Percentiles rank a stretch among this genome's conserved stretches.
Conservation (phyloP, 2,888 invertebrate genomes). For the Hypselothyrea guttata region DNA sequence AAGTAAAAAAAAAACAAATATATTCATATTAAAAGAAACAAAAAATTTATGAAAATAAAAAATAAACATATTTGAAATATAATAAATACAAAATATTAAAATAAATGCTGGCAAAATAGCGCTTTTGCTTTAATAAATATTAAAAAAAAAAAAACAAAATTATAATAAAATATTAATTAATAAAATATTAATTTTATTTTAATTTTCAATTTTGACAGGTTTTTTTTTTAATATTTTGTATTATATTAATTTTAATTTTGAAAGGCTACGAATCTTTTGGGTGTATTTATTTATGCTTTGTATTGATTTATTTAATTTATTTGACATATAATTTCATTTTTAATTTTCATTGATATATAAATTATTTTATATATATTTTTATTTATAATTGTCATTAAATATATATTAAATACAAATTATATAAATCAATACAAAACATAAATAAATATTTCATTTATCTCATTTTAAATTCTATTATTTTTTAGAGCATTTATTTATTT, state of each 20-base stretch:
- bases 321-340: no score
- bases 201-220: no score
- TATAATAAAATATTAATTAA: background rate
- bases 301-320: no score
- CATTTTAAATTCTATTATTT: no score
- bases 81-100: background rate
- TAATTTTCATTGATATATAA: no score
- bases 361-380: background rate
- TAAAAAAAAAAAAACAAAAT: background rate
- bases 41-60: constrained; percentile 6
- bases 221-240: no score
- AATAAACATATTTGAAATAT: background rate
- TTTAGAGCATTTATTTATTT: no score
- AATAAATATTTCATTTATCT: background rate
- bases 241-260: no score
- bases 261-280: no score
- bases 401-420: background rate
- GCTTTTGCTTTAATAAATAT: background rate
- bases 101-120: no score
- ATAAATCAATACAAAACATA: background rate
- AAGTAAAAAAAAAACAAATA: background rate
- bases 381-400: background rate
- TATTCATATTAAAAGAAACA: constrained; percentile 9
- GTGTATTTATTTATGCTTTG: no score
- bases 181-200: background rate